phyloP scores from a whole-genome alignment of 2,113 vertebrate genomes.

The Salminus brasiliensis region DNA sequence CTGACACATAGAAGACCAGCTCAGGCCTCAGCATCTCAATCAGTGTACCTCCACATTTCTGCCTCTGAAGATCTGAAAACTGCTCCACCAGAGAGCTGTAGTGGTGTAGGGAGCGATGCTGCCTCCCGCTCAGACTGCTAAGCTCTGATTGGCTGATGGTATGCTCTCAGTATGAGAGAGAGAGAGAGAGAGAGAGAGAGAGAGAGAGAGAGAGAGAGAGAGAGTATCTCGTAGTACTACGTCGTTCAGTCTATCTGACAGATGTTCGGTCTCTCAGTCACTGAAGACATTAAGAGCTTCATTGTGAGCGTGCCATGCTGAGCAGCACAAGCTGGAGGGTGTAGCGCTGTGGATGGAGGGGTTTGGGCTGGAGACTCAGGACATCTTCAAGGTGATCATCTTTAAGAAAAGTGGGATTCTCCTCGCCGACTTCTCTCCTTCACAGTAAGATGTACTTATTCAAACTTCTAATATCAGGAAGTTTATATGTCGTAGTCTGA shows the following conservation, averaged over 20 bases:
- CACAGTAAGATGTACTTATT: background rate
- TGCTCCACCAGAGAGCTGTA: too few species aligned
- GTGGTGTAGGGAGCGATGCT: background rate
- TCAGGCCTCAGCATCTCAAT: too few species aligned
- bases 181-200: too few species aligned
- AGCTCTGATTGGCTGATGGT: background rate
- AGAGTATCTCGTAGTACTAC: background rate
- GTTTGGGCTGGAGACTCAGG: background rate
- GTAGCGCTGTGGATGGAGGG: background rate
- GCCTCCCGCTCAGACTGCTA: too few species aligned
- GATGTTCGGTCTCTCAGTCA: background rate
- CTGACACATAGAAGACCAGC: too few species aligned
- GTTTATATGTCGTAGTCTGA: too few species aligned
- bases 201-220: background rate
- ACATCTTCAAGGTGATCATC: background rate
- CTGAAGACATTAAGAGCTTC: background rate
- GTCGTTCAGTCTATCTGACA: background rate
- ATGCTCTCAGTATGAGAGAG: background rate
- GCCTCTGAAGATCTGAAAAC: too few species aligned
- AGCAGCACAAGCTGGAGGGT: background rate
- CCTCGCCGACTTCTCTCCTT: background rate
- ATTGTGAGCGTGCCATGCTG: too few species aligned
- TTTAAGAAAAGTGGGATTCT: background rate
- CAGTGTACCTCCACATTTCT: too few species aligned
- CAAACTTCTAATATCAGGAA: too few species aligned